Percentiles rank a stretch among this genome's conserved stretches.
phyloP scores from a whole-genome alignment of 2,888 invertebrate genomes.

The Apotomis capreana region DNA sequence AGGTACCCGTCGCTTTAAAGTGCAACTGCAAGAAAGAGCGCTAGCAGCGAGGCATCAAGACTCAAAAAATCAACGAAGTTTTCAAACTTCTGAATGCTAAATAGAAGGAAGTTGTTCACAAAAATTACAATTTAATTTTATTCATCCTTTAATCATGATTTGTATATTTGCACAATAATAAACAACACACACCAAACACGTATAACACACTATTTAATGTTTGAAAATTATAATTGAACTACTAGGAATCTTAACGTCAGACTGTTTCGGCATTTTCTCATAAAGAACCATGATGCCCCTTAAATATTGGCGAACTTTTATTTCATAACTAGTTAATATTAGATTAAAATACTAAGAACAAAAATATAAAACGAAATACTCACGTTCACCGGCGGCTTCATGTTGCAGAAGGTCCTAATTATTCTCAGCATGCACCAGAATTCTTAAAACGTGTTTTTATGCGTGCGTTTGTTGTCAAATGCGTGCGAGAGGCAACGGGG shows the following conservation, averaged over 20 bases:
- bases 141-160: too few species aligned
- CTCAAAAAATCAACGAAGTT: background rate
- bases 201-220: too few species aligned
- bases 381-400: conserved; percentile 78
- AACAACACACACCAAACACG: too few species aligned
- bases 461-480: conserved; percentile 28
- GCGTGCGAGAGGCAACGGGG: conserved; percentile 50
- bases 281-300: background rate
- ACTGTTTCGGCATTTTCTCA: too few species aligned
- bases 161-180: too few species aligned
- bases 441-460: conserved; percentile 20
- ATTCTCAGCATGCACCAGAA: conserved; percentile 66
- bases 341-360: too few species aligned
- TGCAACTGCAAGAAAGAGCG: conserved; percentile 5
- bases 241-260: too few species aligned
- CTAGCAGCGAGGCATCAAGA: background rate
- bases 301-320: background rate
- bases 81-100: too few species aligned
- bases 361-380: conserved; percentile 53
- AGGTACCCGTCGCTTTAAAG: too few species aligned
- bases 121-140: too few species aligned
- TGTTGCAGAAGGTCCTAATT: conserved; percentile 67
- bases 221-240: too few species aligned
- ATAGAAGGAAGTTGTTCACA: too few species aligned
- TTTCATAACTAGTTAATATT: background rate